phyloP scores from a whole-genome alignment of 1,140 invertebrate genomes.

The Saccostrea cuccullata region DNA sequence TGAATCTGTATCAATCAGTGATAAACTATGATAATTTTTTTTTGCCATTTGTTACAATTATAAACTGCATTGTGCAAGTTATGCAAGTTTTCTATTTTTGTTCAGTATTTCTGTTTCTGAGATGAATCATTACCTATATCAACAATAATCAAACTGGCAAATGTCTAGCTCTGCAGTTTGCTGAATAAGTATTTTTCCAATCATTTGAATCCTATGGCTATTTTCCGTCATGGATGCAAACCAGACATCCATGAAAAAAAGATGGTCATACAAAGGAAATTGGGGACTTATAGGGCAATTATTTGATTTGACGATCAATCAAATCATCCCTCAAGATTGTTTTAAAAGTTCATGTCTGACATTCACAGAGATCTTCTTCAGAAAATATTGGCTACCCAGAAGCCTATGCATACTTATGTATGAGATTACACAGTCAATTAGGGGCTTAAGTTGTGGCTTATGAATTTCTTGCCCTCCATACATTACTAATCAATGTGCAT shows the following conservation, averaged over 20 bases:
- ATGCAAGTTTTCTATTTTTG: conserved; percentile 1
- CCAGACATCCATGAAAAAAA: conserved; percentile 31
- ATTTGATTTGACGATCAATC: not conserved
- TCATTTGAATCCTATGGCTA: not conserved
- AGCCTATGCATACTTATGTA: not conserved
- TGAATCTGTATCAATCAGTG: not conserved
- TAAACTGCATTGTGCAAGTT: conserved; percentile 7
- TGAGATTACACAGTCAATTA: conserved; percentile 16
- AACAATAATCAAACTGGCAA: not conserved
- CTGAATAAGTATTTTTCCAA: conserved; percentile 8
- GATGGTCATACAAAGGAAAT: conserved; percentile 22
- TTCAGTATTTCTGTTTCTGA: not conserved
- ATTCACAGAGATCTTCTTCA: not conserved
- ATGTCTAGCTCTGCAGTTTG: not conserved
- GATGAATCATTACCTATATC: conserved; percentile 29
- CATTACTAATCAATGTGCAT: conserved; percentile 34
- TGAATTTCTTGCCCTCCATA: conserved; percentile 25
- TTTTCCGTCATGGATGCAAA: not conserved
- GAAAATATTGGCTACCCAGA: not conserved
- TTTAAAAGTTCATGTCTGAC: not conserved
- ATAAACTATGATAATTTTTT: not conserved
- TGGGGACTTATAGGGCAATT: conserved; percentile 8
- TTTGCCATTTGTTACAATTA: not conserved
- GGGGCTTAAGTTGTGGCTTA: conserved; percentile 17
- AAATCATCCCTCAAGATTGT: not conserved